Evolutionary conservation across 2,888 invertebrate species (phyloP).

Genomic region (Volucella inanis): DNA sequence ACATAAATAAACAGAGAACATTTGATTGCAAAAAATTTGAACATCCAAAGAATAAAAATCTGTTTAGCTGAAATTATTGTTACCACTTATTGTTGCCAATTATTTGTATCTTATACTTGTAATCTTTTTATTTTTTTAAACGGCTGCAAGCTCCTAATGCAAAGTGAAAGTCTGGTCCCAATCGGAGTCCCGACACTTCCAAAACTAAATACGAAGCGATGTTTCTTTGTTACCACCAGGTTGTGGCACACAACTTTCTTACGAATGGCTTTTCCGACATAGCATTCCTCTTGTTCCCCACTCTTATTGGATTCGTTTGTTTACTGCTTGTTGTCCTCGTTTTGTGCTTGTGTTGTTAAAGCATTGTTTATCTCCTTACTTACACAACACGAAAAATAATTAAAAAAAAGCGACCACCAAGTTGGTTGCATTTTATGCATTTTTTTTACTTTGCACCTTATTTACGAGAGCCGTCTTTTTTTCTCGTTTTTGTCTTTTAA

Average conservation of each 20-base stretch:
- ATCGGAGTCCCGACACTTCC: no score
- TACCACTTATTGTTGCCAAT: no score
- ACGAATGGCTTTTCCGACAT: background rate
- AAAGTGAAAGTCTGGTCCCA: no score
- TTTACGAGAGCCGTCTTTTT: conserved; percentile 9
- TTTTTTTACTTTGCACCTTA: conserved; percentile 34
- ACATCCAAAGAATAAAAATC: no score
- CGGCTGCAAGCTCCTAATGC: no score
- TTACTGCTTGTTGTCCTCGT: conserved; percentile 11
- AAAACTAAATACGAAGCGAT: background rate
- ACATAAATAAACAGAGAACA: no score
- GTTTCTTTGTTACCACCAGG: background rate
- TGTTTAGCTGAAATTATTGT: no score
- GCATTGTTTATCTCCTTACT: conserved; percentile 38
- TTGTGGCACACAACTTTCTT: conserved; percentile 1
- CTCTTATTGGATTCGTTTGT: conserved; percentile 7
- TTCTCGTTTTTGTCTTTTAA: conserved; percentile 10
- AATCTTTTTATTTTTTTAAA: no score
- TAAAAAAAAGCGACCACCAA: conserved; percentile 22
- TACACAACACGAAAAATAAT: conserved; percentile 23
- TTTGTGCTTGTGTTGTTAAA: conserved; percentile 15
- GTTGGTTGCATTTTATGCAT: conserved; percentile 52
- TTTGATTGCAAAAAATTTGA: no score
- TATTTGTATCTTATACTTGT: no score
- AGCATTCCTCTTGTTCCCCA: background rate